Evolutionary conservation across 2,888 invertebrate species (phyloP), one percentile per base, ranked within the genome.

Genomic region (Linnaemya vulpina): DNA sequence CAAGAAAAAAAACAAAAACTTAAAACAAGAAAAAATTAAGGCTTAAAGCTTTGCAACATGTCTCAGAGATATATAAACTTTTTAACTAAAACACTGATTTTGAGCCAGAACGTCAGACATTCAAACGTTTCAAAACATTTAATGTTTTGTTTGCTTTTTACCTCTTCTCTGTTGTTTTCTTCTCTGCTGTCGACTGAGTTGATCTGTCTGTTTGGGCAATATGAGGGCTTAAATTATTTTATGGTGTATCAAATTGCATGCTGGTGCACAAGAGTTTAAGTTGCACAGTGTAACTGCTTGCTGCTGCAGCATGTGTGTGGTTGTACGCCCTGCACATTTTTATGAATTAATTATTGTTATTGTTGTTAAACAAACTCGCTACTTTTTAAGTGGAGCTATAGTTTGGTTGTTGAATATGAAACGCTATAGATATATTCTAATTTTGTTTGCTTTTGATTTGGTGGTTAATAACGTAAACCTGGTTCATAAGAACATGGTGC

Each of bases 191-290:
- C n/a, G 73, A 4, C 30, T 71, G n/a, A 43, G 51, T 20, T 43
- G 30, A 22, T 10, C 38, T 0, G 49, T 22, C 17, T 58, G 10
- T 22, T 74, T 22, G 17, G 13, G 62, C 73, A 49, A 73, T 76
- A 80, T 84, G 80, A 84, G 76, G 84, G 84, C 80, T 62, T 53
- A 51, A 15, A 51, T 17, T 25, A 20, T 62, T 43, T 22, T 17
- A 20, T 62, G 35, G 60, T 74, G 62, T 75, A 30, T 74, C 75
- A 81, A 81, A 68, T 81, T 81, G 68, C 60, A 78, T 30, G 70
- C 63, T 78, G 62, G 20, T 63, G 70, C 20, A 51, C 35, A n/a
- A 53, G 35, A 51, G 5, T 15, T 22, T 10, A 11, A 35, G 17
- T 65, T 67, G n/a, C 15, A 30, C 9, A 15, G 60, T 60, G 20